phyloP scores from a whole-genome alignment of 2,888 invertebrate species.

The Heteromyza rotundicornis region DNA sequence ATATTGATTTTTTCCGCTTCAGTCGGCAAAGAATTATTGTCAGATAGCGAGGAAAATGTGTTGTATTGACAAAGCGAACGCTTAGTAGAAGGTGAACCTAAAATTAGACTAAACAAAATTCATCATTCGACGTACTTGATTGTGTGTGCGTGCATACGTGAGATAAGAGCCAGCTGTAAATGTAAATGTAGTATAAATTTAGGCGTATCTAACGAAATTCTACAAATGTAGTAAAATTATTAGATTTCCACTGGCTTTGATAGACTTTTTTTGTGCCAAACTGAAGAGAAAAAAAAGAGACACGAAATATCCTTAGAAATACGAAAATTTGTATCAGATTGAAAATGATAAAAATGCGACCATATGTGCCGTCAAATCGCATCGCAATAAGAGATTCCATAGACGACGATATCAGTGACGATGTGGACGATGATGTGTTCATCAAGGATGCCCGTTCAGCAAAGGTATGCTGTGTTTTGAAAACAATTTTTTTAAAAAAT shows the following conservation, averaged over 20 bases:
- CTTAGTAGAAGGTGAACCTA: neutral
- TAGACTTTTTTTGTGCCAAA: neutral
- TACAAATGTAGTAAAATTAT: no score
- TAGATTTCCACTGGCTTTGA: no score
- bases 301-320: no score
- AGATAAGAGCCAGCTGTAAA: no score
- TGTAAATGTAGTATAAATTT: no score
- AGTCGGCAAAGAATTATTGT: no score
- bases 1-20: conserved; percentile 3
- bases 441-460: conserved; percentile 75
- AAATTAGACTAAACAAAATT: neutral
- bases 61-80: neutral
- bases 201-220: no score
- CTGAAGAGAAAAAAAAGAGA: neutral
- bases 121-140: no score
- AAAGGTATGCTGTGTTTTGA: conserved; percentile 65
- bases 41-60: no score
- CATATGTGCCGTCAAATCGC: conserved; percentile 69
- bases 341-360: conserved; percentile 64
- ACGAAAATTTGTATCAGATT: no score
- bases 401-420: conserved; percentile 76
- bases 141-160: neutral
- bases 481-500: no score
- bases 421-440: conserved; percentile 80
- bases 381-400: conserved; percentile 72